These are phyloP conservation scores for Dione juno DNA, from an alignment of 2,888 invertebrate genomes.

Conservation along the genomic window DNA sequence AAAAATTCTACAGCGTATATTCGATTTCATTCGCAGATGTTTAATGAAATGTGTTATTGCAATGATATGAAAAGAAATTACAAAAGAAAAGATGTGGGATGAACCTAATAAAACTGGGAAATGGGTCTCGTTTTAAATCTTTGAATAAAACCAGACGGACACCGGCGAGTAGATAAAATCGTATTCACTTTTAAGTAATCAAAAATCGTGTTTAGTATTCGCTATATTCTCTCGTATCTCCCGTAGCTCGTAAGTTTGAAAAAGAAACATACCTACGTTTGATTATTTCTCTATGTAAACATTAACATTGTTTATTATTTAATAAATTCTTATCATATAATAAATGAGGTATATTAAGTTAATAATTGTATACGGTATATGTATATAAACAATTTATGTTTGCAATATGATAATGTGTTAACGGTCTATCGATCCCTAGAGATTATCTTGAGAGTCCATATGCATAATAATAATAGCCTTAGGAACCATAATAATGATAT, in stretches of 20 bases:
- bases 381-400: not conserved
- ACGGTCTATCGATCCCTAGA: conserved; percentile 34
- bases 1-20: conserved; percentile 42
- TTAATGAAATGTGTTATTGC: not conserved
- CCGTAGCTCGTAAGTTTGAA: no score
- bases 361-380: not conserved
- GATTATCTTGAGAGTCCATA: conserved; percentile 26
- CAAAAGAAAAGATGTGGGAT: not conserved
- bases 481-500: not conserved
- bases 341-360: not conserved
- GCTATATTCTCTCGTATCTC: no score
- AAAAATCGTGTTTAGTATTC: no score
- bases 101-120: not conserved
- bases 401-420: conserved; percentile 19
- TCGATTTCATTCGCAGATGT: conserved; percentile 27
- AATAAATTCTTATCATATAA: no score
- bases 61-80: not conserved
- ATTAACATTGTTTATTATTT: no score
- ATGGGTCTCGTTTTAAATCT: not conserved
- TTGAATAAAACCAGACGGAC: not conserved
- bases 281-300: no score
- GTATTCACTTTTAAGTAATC: no score
- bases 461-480: conserved; percentile 6
- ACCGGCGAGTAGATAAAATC: no score
- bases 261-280: no score